A percentile compares a stretch with the other conserved stretches of the same genome.
phyloP scores from a whole-genome alignment of 2,888 invertebrate genomes.

The Oxyscelio sp. region DNA sequence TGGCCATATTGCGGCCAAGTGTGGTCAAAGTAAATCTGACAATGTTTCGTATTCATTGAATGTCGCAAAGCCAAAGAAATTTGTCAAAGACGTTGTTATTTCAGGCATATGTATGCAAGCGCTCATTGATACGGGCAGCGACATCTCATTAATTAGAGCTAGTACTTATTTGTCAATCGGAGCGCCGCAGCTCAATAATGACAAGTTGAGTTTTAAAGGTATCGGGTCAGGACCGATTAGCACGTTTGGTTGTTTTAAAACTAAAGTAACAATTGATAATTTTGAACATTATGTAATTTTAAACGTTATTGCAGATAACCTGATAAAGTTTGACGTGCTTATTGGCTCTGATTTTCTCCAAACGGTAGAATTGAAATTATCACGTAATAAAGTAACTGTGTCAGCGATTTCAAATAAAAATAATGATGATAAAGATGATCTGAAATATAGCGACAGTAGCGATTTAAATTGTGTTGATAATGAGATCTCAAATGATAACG shows the following conservation, averaged over 20 bases:
- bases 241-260: not conserved
- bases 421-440: not conserved
- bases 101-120: not conserved
- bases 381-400: not conserved
- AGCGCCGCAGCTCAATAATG: not conserved
- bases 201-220: not conserved
- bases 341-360: not conserved
- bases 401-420: not conserved
- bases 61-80: not conserved
- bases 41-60: not conserved
- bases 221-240: not conserved
- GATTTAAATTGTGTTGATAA: not conserved
- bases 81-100: not conserved
- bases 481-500: too few relatives aligned
- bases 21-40: not conserved
- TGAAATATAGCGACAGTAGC: too few relatives aligned
- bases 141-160: too few relatives aligned
- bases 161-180: not conserved
- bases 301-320: not conserved
- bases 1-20: not conserved
- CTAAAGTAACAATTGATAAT: not conserved
- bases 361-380: not conserved
- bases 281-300: not conserved
- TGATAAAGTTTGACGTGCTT: not conserved
- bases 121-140: too few relatives aligned